phyloP scores from a whole-genome alignment of 2,888 invertebrate genomes.

The Xylocampa areola region DNA sequence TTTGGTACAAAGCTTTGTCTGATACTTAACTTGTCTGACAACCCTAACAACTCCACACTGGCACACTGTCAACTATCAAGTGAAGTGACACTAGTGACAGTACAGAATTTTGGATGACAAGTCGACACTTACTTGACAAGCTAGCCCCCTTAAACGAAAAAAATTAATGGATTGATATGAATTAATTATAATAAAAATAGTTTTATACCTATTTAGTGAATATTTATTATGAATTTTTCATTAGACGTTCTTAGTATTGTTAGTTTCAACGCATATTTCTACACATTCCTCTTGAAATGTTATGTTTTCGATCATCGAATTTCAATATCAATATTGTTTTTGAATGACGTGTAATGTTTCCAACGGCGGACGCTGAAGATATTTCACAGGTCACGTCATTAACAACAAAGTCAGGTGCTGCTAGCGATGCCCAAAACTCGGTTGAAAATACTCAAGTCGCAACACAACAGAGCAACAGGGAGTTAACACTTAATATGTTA shows the following conservation, averaged over 20 bases:
- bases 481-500: conserved; percentile 88
- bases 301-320: conserved; percentile 65
- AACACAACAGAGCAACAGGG: conserved; percentile 77
- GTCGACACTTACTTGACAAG: conserved; percentile 8
- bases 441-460: conserved; percentile 74
- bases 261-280: conserved; percentile 47
- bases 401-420: conserved; percentile 71
- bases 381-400: conserved; percentile 85
- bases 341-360: conserved; percentile 90
- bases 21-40: too few relatives aligned
- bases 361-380: conserved; percentile 86
- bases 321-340: conserved; percentile 76
- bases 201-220: conserved; percentile 34
- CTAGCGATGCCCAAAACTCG: conserved; percentile 83
- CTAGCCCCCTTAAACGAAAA: conserved; percentile 3
- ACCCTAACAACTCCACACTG: too few relatives aligned
- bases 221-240: conserved; percentile 68
- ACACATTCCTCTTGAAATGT: conserved; percentile 69
- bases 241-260: conserved; percentile 46
- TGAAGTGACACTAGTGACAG: background rate
- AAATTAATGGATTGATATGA: conserved; percentile 42
- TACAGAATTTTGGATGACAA: conserved; percentile 30
- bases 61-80: too few relatives aligned
- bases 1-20: too few relatives aligned
- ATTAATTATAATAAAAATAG: conserved; percentile 52